phyloP scores from a whole-genome alignment of 2,888 invertebrate species.

The Melinaea marsaeus region DNA sequence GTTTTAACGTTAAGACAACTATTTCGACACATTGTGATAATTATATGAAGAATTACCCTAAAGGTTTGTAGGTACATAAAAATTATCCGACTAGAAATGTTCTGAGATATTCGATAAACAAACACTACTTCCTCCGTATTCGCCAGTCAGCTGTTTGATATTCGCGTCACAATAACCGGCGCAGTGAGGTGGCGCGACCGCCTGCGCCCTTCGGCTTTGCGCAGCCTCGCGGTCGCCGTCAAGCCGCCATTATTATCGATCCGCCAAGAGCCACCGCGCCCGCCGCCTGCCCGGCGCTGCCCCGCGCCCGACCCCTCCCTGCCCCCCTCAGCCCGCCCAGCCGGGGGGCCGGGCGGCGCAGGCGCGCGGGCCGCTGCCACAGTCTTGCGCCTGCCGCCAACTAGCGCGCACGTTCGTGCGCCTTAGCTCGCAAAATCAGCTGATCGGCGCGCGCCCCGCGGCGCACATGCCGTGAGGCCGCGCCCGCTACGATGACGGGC shows the following conservation, averaged over 20 bases:
- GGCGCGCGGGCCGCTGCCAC: slow-evolving; percentile 44
- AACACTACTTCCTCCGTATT: slow-evolving; percentile 46
- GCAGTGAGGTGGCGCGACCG: slow-evolving; percentile 27
- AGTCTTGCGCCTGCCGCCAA: slow-evolving; percentile 61
- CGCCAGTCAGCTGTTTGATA: slow-evolving; percentile 70
- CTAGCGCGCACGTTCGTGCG: slow-evolving; percentile 61
- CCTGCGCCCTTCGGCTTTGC: slow-evolving; percentile 21
- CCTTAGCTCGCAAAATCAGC: slow-evolving; percentile 57
- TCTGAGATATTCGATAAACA: slow-evolving; percentile 18
- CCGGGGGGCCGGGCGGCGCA: slow-evolving; percentile 47
- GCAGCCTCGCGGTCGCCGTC: slow-evolving; percentile 29
- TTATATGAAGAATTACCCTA: too few species aligned
- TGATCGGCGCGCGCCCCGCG: slow-evolving; percentile 71
- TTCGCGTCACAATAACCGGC: slow-evolving; percentile 44
- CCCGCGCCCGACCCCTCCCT: slow-evolving; percentile 29
- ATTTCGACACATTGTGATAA: slow-evolving; percentile 6
- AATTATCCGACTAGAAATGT: slow-evolving; percentile 26
- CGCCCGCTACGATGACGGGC: slow-evolving; percentile 72
- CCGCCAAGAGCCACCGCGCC: slow-evolving; percentile 37
- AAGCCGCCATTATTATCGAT: slow-evolving; percentile 56
- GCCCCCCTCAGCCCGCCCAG: slow-evolving; percentile 37
- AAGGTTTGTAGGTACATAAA: slow-evolving; percentile 5
- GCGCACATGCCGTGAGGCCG: slow-evolving; percentile 74
- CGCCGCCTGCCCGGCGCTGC: slow-evolving; percentile 37
- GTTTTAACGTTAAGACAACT: slow-evolving; percentile 10